Conservation (phyloP, 2,888 invertebrate genomes). For the Lomographa bimaculata region DNA sequence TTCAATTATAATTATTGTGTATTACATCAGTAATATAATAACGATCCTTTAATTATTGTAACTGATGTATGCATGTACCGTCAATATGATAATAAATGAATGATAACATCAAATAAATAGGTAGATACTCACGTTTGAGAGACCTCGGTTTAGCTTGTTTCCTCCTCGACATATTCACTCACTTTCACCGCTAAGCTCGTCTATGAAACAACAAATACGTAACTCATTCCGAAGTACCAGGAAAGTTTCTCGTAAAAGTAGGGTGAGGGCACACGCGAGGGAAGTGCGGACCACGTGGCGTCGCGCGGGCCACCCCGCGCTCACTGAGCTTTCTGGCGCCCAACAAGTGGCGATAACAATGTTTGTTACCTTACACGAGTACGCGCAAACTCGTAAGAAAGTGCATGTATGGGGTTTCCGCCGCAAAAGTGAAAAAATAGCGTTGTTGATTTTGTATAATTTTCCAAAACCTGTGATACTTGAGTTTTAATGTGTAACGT, state of each 20-base stretch:
- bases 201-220: conserved; percentile 4
- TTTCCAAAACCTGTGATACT: too few relatives aligned
- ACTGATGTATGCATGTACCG: too few relatives aligned
- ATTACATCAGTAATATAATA: too few relatives aligned
- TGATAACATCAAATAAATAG: too few relatives aligned
- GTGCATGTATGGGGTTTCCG: too few relatives aligned
- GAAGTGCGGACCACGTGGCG: conserved; percentile 48
- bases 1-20: too few relatives aligned
- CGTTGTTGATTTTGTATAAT: too few relatives aligned
- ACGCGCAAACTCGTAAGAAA: conserved; percentile 74
- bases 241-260: conserved; percentile 65
- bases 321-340: conserved; percentile 76
- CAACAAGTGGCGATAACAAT: conserved; percentile 81
- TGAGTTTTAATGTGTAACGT: too few relatives aligned
- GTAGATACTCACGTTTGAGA: conserved; percentile 87
- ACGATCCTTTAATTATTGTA: too few relatives aligned
- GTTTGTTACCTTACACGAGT: conserved; percentile 62
- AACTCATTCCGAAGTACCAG: conserved; percentile 6
- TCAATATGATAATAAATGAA: too few relatives aligned
- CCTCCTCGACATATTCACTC: conserved; percentile 84
- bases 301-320: conserved; percentile 71
- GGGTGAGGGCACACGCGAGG: conserved; percentile 19
- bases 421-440: too few relatives aligned
- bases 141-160: conserved; percentile 89
- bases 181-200: conserved; percentile 9